Base-by-base conservation (phyloP, 2,888 invertebrate species). In the Lycophotia porphyrea region DNA sequence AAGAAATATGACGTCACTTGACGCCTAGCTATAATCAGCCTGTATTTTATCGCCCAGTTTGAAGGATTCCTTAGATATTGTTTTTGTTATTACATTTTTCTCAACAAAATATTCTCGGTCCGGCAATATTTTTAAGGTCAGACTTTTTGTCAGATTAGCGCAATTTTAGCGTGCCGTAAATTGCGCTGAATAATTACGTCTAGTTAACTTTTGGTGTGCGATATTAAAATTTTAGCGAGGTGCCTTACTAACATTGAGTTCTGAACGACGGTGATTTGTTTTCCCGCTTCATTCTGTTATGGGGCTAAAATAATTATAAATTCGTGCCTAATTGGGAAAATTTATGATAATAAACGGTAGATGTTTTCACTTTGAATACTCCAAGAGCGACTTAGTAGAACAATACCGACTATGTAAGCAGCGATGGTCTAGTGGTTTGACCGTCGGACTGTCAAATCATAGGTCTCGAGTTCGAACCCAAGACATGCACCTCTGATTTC, bases 1-100 rank as follows among this genome's bases (percentile, higher is more conserved):
- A 90, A 76, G 92, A 93, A 89, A 90, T 91, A 93, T 92, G 86
- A 88, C 91, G 91, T 91, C 91, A 93, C 91, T 91, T 88, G 92
- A 93, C 89, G 90, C 92, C 84, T 83, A 84, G 82, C 88, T 89
- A 91, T 92, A 92, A 92, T 93, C 90, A 88, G 89, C 86, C 89
- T 90, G 92, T 91, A 87, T 88, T 90, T 92, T 92, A 92, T 92
- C 85, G 88, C 88, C 55, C 78, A 81, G 86, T 87, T 89, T 87
- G 91, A 90, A 88, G 89, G 89, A 90, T 91, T 87, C 87, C 85
- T 86, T 69, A 72, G 85, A 88, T 86, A 87, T 89, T 90, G 89
- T 91, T 90, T 90, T 91, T 88, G 88, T 90, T 90, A 87, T 88
- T 88, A 86, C 79, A 84, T 88, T 88, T 86, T 88, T 88, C 75